Conservation (phyloP, 2,888 invertebrate genomes). For the Gari tellinella region DNA sequence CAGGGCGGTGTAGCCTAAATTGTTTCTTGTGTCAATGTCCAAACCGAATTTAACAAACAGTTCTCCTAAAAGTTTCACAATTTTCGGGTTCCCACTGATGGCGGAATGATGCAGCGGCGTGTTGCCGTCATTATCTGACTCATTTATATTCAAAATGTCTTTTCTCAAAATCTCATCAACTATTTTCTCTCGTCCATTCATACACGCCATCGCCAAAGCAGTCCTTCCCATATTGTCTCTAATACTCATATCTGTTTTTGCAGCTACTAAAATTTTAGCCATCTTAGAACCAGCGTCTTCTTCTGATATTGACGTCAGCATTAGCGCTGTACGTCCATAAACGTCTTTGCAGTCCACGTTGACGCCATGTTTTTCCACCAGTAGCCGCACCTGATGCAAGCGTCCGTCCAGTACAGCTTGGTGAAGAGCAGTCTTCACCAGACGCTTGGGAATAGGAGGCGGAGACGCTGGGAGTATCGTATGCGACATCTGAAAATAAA, state of each 20-base stretch:
- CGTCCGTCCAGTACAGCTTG: slow-evolving; percentile 82
- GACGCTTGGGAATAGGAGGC: slow-evolving; percentile 66
- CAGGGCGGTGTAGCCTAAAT: slow-evolving; percentile 80
- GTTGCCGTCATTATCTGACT: slow-evolving; percentile 82
- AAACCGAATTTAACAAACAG: slow-evolving; percentile 75
- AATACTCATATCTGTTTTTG: slow-evolving; percentile 75
- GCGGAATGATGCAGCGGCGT: slow-evolving; percentile 81
- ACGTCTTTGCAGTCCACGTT: slow-evolving; percentile 80
- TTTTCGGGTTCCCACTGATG: slow-evolving; percentile 76
- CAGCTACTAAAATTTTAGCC: slow-evolving; percentile 76
- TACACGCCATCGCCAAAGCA: slow-evolving; percentile 80
- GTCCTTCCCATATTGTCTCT: slow-evolving; percentile 80
- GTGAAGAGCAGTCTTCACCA: slow-evolving; percentile 83
- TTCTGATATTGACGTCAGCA: slow-evolving; percentile 81
- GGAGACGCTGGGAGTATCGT: slow-evolving; percentile 47
- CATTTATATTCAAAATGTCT: slow-evolving; percentile 78
- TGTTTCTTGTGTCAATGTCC: slow-evolving; percentile 79
- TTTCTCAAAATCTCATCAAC: slow-evolving; percentile 74
- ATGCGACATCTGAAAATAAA: slow-evolving; percentile 54
- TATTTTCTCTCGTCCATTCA: slow-evolving; percentile 77
- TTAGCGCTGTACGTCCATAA: slow-evolving; percentile 81
- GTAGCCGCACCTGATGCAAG: slow-evolving; percentile 81
- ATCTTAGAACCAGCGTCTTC: slow-evolving; percentile 77
- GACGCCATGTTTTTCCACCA: slow-evolving; percentile 78
- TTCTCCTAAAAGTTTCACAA: slow-evolving; percentile 70